phyloP scores from a whole-genome alignment of 2,888 invertebrate species.

The Eupithecia tripunctaria region DNA sequence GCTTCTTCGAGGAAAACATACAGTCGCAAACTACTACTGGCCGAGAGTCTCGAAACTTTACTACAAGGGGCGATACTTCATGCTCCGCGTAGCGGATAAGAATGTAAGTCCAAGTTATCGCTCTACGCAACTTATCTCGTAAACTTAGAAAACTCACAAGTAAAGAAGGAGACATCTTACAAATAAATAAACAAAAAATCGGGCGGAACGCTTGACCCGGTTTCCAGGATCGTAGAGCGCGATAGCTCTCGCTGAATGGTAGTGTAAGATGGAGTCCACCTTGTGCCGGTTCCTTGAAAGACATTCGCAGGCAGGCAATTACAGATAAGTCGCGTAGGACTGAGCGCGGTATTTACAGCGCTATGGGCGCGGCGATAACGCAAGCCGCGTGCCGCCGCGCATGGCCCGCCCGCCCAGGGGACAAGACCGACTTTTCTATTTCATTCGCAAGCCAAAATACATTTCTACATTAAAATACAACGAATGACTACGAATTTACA shows the following conservation, averaged over 20 bases:
- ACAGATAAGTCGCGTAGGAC: constrained; percentile 81
- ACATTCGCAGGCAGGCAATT: constrained; percentile 83
- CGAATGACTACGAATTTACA: constrained; percentile 42
- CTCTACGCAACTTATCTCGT: constrained; percentile 31
- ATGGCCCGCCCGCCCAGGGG: constrained; percentile 42
- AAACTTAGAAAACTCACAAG: constrained; percentile 28
- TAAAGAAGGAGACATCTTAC: constrained; percentile 37
- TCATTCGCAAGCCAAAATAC: constrained; percentile 44
- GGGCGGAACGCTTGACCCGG: constrained; percentile 69
- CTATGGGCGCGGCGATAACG: constrained; percentile 69
- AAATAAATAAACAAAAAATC: constrained; percentile 66
- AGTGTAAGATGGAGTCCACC: constrained; percentile 77
- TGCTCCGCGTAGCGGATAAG: constrained; percentile 97
- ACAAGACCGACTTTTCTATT: constrained; percentile 44
- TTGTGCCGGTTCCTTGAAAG: constrained; percentile 78
- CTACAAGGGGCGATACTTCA: constrained; percentile 98
- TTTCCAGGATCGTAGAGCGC: constrained; percentile 65
- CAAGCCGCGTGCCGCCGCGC: constrained; percentile 42
- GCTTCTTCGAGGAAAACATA: constrained; percentile 96
- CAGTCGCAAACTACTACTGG: constrained; percentile 99
- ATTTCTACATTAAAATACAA: constrained; percentile 44
- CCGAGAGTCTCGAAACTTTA: constrained; percentile 98
- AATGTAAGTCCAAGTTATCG: constrained; percentile 87
- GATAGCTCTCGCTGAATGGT: constrained; percentile 74
- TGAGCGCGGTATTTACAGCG: constrained; percentile 79